Base-by-base conservation (phyloP, 2,797 vertebrate species). In the Mareca penelope region DNA sequence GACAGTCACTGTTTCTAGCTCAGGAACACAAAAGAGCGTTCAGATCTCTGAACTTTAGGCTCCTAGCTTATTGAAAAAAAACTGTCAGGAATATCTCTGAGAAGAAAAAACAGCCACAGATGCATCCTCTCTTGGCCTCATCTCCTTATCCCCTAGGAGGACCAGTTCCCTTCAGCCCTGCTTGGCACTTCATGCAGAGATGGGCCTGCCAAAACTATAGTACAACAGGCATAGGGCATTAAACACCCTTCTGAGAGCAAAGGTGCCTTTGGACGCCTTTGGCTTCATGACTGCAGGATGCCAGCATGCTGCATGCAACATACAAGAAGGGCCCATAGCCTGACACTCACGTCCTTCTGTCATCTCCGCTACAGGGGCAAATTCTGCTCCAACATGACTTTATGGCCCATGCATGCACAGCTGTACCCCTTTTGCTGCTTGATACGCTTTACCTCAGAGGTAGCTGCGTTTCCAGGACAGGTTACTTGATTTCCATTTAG, bases 221-320 rank as follows among this genome's bases (percentile, higher is more conserved):
- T 9, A 59, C 56, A 40, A 23, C 2, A n/a, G 40, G 1, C 1
- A 11, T 1, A 10, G 40, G 12, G n/a, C 33, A 60, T 6, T 39
- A 65, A 56, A 56, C 0, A 1, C 33, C 23, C n/a, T 37, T 7
- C 48, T 12, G 29, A 29, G 57, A 65, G 35, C 26, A 46, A 28
- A 42, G 35, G n/a, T 24, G 40, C 28, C 52, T 87, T 39, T 28
- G 80, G 60, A 72, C 18, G 31, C 9, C 40, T 37, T 28, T 9
- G 60, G 37, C 8, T 72, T 53, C 8, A 1, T 10, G 22, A 60
- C 60, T 1, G 24, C 46, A 80, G 53, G 35, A 39, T 14, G 15
- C 26, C 64, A 80, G 23, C 35, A 3, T 0, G 1, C 40, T n/a
- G 44, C 40, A 64, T 37, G 14, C 19, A n/a, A 12, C 23, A 12